phyloP scores from a whole-genome alignment of 2,797 vertebrate species.

The Petrocephalus sullivani region DNA sequence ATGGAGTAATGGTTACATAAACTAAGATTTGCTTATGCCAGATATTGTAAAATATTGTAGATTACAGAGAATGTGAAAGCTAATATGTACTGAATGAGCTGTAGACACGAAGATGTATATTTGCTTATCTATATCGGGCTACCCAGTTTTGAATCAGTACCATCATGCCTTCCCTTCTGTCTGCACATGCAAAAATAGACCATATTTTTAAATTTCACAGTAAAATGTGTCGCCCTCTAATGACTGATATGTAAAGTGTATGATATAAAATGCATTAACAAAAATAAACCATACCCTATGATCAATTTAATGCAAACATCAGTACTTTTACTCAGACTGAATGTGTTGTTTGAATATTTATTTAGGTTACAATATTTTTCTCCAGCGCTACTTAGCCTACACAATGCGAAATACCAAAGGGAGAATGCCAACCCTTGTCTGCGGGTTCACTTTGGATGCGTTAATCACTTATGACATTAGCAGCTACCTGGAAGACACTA shows the following conservation, averaged over 20 bases:
- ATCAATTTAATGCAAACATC: not conserved
- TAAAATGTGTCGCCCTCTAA: not conserved
- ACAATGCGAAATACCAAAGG: conserved; percentile 9
- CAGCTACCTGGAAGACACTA: conserved; percentile 9
- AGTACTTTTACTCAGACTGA: not conserved
- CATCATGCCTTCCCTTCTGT: not conserved
- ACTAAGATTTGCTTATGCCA: not conserved
- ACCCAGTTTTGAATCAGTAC: not conserved
- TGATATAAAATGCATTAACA: not conserved
- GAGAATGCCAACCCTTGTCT: not conserved
- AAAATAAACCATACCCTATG: not conserved
- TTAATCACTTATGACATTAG: not conserved
- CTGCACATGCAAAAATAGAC: not conserved
- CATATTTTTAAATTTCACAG: not conserved
- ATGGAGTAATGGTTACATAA: not conserved
- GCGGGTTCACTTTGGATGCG: conserved; percentile 5
- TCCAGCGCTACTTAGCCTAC: not conserved
- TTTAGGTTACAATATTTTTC: not conserved
- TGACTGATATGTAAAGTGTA: not conserved
- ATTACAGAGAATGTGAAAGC: not conserved
- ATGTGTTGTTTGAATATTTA: not conserved
- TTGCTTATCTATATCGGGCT: not conserved
- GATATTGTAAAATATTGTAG: not conserved
- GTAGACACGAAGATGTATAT: not conserved
- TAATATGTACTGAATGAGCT: not conserved